phyloP scores from a whole-genome alignment of 2,888 invertebrate species.

The Parnassius orleans region DNA sequence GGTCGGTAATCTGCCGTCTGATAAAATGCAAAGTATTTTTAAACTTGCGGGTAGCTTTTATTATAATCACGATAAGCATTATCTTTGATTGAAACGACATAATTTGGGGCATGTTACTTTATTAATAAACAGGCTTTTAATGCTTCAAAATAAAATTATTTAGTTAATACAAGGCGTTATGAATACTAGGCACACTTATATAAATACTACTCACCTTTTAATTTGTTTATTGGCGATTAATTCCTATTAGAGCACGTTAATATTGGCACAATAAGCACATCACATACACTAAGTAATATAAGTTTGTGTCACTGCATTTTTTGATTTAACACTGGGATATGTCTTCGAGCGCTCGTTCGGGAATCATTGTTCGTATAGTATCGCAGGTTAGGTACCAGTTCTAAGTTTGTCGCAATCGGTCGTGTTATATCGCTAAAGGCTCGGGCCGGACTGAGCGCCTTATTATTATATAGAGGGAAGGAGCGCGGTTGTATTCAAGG shows the following conservation, averaged over 20 bases:
- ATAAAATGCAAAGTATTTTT: too few relatives aligned
- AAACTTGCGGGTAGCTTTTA: constrained; percentile 11
- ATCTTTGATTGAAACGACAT: neutral
- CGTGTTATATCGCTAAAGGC: constrained; percentile 74
- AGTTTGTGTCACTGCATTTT: constrained; percentile 55
- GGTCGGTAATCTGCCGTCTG: too few relatives aligned
- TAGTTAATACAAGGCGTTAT: neutral
- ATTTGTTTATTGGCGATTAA: constrained; percentile 50
- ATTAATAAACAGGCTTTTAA: constrained; percentile 13
- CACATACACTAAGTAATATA: constrained; percentile 66
- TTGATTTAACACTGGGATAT: constrained; percentile 31
- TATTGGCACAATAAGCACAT: constrained; percentile 67
- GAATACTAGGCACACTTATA: constrained; percentile 1
- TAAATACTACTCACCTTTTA: constrained; percentile 53
- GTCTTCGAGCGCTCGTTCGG: constrained; percentile 42
- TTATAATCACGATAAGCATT: neutral
- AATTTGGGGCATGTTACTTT: constrained; percentile 7
- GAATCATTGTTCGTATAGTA: constrained; percentile 37
- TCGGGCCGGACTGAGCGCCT: constrained; percentile 72
- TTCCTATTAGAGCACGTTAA: constrained; percentile 65
- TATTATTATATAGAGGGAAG: constrained; percentile 74
- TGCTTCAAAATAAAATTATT: constrained; percentile 12
- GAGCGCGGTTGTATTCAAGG: constrained; percentile 69
- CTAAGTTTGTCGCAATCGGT: constrained; percentile 45
- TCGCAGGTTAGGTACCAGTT: neutral